Percentiles rank a stretch among this genome's conserved stretches.
Evolutionary conservation across 2,888 invertebrate species (phyloP).

Genomic region (Pristionchus fissidentatus): DNA sequence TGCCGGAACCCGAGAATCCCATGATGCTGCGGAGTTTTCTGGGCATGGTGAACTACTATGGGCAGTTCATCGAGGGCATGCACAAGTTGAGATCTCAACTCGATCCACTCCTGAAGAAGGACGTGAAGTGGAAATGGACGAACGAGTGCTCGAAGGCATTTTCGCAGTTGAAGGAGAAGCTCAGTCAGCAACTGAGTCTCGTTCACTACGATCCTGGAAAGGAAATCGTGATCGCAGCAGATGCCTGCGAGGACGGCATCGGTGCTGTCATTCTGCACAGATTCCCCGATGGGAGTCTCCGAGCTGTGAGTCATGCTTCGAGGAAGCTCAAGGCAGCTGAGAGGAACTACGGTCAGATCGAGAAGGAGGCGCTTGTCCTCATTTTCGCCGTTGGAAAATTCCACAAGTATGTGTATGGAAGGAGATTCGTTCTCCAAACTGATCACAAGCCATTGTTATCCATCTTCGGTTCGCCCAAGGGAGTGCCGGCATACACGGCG

Average conservation of each 20-base stretch:
- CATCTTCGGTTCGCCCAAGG: constrained; percentile 51
- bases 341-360: constrained; percentile 51
- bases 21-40: constrained; percentile 50
- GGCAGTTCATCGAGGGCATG: too few relatives aligned
- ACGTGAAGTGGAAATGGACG: constrained; percentile 36
- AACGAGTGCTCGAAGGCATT: background rate
- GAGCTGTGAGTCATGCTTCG: constrained; percentile 43
- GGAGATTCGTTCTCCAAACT: constrained; percentile 49
- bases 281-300: constrained; percentile 47
- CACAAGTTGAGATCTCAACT: constrained; percentile 20
- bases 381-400: constrained; percentile 49
- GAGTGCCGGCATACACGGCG: constrained; percentile 36
- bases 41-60: constrained; percentile 48
- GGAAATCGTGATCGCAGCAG: constrained; percentile 36
- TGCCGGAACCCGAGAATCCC: constrained; percentile 48
- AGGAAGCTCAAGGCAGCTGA: constrained; percentile 47
- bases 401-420: constrained; percentile 52
- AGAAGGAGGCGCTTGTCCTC: constrained; percentile 53
- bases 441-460: constrained; percentile 53
- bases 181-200: background rate
- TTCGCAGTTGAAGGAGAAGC: background rate
- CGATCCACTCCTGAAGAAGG: constrained; percentile 48
- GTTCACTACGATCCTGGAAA: constrained; percentile 33
- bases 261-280: constrained; percentile 48
- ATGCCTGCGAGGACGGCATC: constrained; percentile 32